phyloP scores from a whole-genome alignment of 2,888 invertebrate species.

The Drosophila nr. perissopoda region DNA sequence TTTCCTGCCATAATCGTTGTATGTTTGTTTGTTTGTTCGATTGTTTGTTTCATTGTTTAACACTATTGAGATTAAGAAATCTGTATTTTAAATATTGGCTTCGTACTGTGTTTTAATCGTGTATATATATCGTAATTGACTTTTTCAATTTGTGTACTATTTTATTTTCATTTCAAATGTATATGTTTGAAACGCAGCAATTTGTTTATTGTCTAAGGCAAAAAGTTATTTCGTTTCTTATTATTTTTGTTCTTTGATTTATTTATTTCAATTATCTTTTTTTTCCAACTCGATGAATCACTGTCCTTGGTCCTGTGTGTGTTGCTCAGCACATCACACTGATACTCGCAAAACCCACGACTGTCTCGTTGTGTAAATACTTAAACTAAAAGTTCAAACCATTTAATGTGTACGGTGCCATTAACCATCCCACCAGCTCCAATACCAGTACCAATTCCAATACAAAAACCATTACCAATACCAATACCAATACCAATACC shows the following conservation, averaged over 20 bases:
- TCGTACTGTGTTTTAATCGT: slow-evolving; percentile 74
- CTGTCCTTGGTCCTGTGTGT: slow-evolving; percentile 52
- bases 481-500: slow-evolving; percentile 1
- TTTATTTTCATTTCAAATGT: slow-evolving; percentile 18
- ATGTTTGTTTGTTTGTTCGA: slow-evolving; percentile 62
- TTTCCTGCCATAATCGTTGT: slow-evolving; percentile 76
- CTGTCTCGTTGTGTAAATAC: slow-evolving; percentile 55
- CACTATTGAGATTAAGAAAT: slow-evolving; percentile 51
- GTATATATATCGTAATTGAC: slow-evolving; percentile 58
- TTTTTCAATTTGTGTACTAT: slow-evolving; percentile 35
- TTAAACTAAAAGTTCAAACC: slow-evolving; percentile 51
- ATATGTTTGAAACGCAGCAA: slow-evolving; percentile 10
- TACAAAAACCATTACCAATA: slow-evolving; percentile 6
- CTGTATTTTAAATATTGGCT: slow-evolving; percentile 65
- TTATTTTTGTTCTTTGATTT: slow-evolving; percentile 9
- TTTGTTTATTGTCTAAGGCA: slow-evolving; percentile 40
- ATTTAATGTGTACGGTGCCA: slow-evolving; percentile 27
- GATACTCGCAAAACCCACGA: slow-evolving; percentile 37
- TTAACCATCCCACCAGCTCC: slow-evolving; percentile 17
- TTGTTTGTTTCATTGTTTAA: slow-evolving; percentile 54
- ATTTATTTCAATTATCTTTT: slow-evolving; percentile 28
- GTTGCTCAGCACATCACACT: slow-evolving; percentile 26
- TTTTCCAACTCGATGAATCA: slow-evolving; percentile 36
- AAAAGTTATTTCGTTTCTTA: slow-evolving; percentile 33
- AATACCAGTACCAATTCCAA: slow-evolving; percentile 9